Base-by-base conservation (phyloP, 2,888 invertebrate species). In the Lordiphosa andalusiaca region DNA sequence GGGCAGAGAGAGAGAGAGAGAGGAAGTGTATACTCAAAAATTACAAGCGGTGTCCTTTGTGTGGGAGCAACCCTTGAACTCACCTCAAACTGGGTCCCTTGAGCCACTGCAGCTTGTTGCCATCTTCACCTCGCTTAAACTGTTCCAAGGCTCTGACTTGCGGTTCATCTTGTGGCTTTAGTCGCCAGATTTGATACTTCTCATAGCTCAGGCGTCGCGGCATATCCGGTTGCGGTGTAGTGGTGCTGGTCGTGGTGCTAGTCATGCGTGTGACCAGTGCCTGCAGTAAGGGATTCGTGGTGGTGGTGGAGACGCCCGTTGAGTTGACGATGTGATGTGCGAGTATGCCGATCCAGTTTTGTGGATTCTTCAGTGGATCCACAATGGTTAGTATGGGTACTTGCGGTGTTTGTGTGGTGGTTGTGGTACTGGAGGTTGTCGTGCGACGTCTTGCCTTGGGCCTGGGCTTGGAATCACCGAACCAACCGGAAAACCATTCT, bases 21-120 rank as follows among this genome's bases (percentile, higher is more conserved):
- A 25, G n/a, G n/a, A n/a, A n/a, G n/a, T n/a, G n/a, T n/a, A n/a
- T n/a, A n/a, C n/a, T n/a, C n/a, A n/a, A n/a, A n/a, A n/a, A n/a
- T n/a, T n/a, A n/a, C n/a, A n/a, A n/a, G n/a, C n/a, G n/a, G n/a
- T n/a, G n/a, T n/a, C n/a, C n/a, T n/a, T n/a, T n/a, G 6, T 39
- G 16, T 39, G 13, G 0, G 9, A 0, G 13, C 19, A 46, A 39
- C 39, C 6, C 3, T 25, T 2, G 6, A 7, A 40, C 40, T 67
- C 53, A 90, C 89, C 89, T 91, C 39, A 90, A 88, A 44, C 90
- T 88, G 0, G 93, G 92, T 3, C 91, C 90, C 16, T 91, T 91
- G 88, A 93, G 92, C 89, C 93, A 93, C 71, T 92, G 92, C 49
- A 92, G 82, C 21, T 91, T 91, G 6, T 90, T 90, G 35, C 91